Conservation (phyloP, 2,888 invertebrate species). For the Morpho achilles region DNA sequence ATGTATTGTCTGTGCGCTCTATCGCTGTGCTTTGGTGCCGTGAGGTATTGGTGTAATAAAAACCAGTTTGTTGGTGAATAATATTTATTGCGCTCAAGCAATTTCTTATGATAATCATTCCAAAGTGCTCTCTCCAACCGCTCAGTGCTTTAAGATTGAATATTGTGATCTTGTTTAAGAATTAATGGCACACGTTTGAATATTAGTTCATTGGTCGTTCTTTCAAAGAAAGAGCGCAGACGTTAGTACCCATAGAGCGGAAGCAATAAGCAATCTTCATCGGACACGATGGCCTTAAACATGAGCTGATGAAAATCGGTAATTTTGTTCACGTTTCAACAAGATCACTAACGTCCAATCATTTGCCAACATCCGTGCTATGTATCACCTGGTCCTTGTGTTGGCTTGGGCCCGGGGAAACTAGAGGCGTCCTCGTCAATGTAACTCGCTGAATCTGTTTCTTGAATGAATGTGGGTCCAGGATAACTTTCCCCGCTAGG, state of each 20-base stretch:
- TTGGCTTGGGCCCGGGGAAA: constrained; percentile 51
- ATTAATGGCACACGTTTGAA: constrained; percentile 27
- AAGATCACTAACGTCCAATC: constrained; percentile 68
- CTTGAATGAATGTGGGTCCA: constrained; percentile 28
- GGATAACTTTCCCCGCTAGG: constrained; percentile 32
- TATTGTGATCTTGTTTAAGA: constrained; percentile 56
- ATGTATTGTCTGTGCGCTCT: constrained; percentile 52
- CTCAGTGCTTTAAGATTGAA: constrained; percentile 55
- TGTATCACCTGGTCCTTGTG: constrained; percentile 73
- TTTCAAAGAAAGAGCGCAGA: constrained; percentile 28
- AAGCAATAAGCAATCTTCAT: constrained; percentile 21
- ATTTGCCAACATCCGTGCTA: constrained; percentile 57
- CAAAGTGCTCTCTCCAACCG: constrained; percentile 53
- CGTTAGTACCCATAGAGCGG: constrained; percentile 10
- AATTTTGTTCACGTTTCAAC: constrained; percentile 31
- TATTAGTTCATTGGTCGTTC: constrained; percentile 27
- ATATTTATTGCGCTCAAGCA: constrained; percentile 74
- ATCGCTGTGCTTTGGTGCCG: constrained; percentile 50
- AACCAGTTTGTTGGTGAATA: constrained; percentile 73
- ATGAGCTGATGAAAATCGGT: constrained; percentile 24
- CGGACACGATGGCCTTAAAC: constrained; percentile 14
- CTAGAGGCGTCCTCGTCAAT: constrained; percentile 53
- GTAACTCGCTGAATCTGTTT: constrained; percentile 42
- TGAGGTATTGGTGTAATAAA: constrained; percentile 75
- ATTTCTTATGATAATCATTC: constrained; percentile 45